A percentile compares a stretch with the other conserved stretches of the same genome.
Evolutionary conservation across 2,113 vertebrate genomes (phyloP).

Genomic region (Datnioides undecimradiatus): DNA sequence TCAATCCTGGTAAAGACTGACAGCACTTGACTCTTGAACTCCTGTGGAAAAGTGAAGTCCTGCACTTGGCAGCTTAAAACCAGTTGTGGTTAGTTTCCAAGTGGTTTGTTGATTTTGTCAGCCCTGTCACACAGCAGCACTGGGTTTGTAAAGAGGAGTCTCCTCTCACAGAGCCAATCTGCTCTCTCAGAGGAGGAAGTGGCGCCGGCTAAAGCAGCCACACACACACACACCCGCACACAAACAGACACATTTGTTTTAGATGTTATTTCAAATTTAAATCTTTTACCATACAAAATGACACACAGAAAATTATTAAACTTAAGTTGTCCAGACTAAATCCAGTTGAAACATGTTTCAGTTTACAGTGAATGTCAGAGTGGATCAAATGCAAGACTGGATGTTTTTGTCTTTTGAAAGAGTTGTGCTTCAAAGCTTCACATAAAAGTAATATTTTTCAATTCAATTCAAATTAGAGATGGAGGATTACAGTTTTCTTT

Average conservation of each 20-base stretch:
- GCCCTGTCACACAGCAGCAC: slow-evolving; percentile 11
- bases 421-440: background rate
- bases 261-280: background rate
- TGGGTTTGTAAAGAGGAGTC: slow-evolving; percentile 73
- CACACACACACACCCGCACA: background rate
- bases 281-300: too few species aligned
- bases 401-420: background rate
- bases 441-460: background rate
- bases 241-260: background rate
- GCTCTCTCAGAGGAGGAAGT: slow-evolving; percentile 40
- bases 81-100: slow-evolving; percentile 66
- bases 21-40: slow-evolving; percentile 34
- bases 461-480: background rate
- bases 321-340: background rate
- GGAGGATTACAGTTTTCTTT: background rate
- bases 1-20: background rate
- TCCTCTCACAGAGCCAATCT: slow-evolving; percentile 78
- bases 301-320: background rate
- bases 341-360: background rate
- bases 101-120: slow-evolving; percentile 67
- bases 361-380: background rate
- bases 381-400: background rate
- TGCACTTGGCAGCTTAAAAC: slow-evolving; percentile 55
- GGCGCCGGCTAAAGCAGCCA: too few species aligned
- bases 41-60: slow-evolving; percentile 3